Base-by-base conservation (phyloP, 2,888 invertebrate genomes). In the Agapostemon virescens region DNA sequence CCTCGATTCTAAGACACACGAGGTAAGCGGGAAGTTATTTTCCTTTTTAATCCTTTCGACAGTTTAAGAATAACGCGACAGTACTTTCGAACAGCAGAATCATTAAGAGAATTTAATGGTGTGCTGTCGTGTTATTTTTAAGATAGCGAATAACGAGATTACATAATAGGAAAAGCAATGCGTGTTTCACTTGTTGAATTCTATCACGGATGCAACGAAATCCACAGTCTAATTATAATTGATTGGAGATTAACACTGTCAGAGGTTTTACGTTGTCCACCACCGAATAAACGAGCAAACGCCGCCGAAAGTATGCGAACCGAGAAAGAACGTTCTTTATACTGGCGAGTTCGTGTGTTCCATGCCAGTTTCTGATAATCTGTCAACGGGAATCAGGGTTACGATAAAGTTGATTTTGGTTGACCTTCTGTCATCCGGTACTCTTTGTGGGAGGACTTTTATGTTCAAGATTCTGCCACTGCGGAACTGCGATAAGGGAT, bases 371-470 rank as follows among this genome's bases (percentile, higher is more conserved):
- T 70, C 76, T 78, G 77, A 70, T 84, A 86, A 83, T 87, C 69
- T 69, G n/a, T 23, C 45, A 71, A 61, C 79, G 83, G 84, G 85
- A 86, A 87, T 82, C 75, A 64, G 77, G 55, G 55, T n/a, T 23
- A 74, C 83, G 88, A 88, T 88, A 88, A 88, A 75, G 77, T 80
- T 83, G 85, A 85, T 87, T 86, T 86, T 84, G 72, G 26, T 61
- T 61, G 61, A 61, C 79, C 86, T 87, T 84, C 86, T 82, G 82
- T 75, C 66, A 78, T 83, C 49, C 58, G 58, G 74, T 58, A 49
- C 68, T 33, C 78, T 52, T 55, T 66, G 42, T 58, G 45, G 20
- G 69, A 42, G 69, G 49, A 68, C 73, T 72, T 76, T 81, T 68
- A 76, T 64, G 75, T 82, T 85, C 85, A 87, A 87, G 86, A 84